A percentile compares a stretch with the other conserved stretches of the same genome.
phyloP scores from a whole-genome alignment of 2,888 invertebrate genomes.

The Troglohyphantes excavatus region DNA sequence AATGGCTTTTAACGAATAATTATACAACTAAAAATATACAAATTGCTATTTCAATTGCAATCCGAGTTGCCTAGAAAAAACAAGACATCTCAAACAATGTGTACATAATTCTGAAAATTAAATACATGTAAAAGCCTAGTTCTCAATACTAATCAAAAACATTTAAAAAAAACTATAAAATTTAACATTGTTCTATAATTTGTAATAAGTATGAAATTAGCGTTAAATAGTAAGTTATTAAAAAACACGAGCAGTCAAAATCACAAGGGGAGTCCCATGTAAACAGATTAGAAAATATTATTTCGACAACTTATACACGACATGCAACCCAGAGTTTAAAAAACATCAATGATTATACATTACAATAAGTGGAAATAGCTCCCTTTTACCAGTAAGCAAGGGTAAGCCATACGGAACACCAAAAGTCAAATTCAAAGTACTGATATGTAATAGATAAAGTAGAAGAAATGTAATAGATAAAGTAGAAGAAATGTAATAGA shows the following conservation, averaged over 20 bases:
- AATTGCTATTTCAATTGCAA: slow-evolving; percentile 1
- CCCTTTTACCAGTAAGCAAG: not conserved
- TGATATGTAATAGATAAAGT: slow-evolving; percentile 14
- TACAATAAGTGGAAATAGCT: slow-evolving; percentile 14
- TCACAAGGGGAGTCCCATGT: not conserved
- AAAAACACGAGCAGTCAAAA: slow-evolving; percentile 1
- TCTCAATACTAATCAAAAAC: not conserved
- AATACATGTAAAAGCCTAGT: not conserved
- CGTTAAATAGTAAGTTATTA: not conserved
- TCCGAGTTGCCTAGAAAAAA: not conserved
- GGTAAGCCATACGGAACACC: slow-evolving; percentile 21
- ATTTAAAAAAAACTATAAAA: not conserved
- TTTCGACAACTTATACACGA: not conserved
- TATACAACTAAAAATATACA: slow-evolving; percentile 34
- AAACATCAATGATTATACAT: slow-evolving; percentile 13
- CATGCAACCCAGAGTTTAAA: not conserved
- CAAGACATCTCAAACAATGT: not conserved
- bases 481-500: slow-evolving; percentile 8
- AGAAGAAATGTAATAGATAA: not conserved
- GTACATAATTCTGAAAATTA: not conserved
- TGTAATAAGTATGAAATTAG: not conserved
- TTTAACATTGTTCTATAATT: not conserved
- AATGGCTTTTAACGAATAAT: slow-evolving; percentile 14
- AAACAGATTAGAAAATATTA: not conserved
- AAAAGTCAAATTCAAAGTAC: slow-evolving; percentile 23